Evolutionary conservation across 2,113 vertebrate genomes (phyloP).

Genomic region (Calidris pygmaea): DNA sequence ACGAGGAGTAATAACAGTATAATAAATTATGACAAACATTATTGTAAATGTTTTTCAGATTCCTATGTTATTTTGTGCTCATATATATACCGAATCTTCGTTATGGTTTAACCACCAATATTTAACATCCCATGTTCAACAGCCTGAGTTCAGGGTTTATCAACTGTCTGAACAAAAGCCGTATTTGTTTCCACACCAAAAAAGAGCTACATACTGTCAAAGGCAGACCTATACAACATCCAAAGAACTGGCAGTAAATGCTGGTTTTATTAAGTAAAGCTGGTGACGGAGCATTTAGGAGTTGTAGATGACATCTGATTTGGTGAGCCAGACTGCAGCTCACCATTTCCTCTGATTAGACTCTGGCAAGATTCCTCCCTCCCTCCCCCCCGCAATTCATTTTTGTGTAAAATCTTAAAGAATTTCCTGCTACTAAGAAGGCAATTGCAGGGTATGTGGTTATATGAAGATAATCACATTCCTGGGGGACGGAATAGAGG

Average conservation of each 20-base stretch:
- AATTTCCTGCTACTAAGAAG: slow-evolving; percentile 46
- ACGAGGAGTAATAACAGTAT: background rate
- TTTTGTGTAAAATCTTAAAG: slow-evolving; percentile 12
- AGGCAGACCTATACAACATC: background rate
- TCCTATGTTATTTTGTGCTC: background rate
- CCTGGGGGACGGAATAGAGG: slow-evolving; percentile 35
- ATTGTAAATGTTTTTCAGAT: background rate
- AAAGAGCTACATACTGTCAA: background rate
- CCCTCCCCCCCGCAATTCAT: background rate
- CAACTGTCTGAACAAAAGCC: background rate
- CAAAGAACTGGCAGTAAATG: background rate
- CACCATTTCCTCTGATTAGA: slow-evolving; percentile 28
- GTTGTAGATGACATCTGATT: background rate
- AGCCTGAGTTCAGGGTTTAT: background rate
- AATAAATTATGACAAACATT: background rate
- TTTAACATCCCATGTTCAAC: background rate
- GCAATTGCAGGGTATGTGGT: background rate
- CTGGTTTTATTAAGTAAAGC: background rate
- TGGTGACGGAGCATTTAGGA: background rate
- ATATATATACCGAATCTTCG: background rate
- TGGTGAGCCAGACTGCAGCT: background rate
- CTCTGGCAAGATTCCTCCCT: background rate
- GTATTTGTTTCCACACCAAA: background rate
- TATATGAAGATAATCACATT: slow-evolving; percentile 50
- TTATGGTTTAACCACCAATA: background rate